Percentiles rank a stretch among this genome's conserved stretches.
Evolutionary conservation across 2,113 vertebrate species (phyloP).

Genomic region (Sigmodon hispidus): DNA sequence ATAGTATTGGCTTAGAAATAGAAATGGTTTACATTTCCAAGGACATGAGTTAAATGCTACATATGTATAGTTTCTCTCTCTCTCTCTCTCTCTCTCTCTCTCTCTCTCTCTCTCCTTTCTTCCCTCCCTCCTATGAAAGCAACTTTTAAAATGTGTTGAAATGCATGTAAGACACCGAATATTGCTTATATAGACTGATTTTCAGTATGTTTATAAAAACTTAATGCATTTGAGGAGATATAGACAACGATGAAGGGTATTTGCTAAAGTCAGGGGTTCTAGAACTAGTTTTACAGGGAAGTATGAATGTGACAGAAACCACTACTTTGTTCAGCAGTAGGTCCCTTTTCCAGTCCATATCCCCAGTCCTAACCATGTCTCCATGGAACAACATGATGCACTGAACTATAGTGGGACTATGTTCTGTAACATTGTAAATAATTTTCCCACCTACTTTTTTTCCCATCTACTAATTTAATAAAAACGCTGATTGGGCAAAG

Average conservation of each 20-base stretch:
- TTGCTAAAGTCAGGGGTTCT: background rate
- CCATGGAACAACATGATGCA: background rate
- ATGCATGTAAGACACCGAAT: background rate
- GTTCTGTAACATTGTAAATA: too few relatives aligned
- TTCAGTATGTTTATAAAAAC: constrained; percentile 9
- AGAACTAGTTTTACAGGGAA: background rate
- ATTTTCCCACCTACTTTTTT: too few relatives aligned
- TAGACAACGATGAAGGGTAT: background rate
- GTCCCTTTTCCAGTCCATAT: background rate
- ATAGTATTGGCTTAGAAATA: background rate
- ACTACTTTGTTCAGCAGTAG: background rate
- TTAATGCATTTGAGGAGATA: background rate
- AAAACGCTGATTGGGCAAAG: too few relatives aligned
- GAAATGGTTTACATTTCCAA: background rate
- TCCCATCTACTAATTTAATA: too few relatives aligned
- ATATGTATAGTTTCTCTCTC: too few relatives aligned
- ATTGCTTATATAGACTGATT: background rate
- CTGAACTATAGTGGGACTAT: too few relatives aligned
- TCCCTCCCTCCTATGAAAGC: background rate
- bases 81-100: too few relatives aligned
- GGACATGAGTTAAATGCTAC: background rate
- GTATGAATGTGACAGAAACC: background rate
- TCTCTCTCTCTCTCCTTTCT: too few relatives aligned
- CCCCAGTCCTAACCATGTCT: background rate
- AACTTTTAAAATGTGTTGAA: constrained; percentile 4